Evolutionary conservation across 1,140 invertebrate species (phyloP), one percentile per base, ranked within the genome.

Genomic region (Lordiphosa stackelbergi): DNA sequence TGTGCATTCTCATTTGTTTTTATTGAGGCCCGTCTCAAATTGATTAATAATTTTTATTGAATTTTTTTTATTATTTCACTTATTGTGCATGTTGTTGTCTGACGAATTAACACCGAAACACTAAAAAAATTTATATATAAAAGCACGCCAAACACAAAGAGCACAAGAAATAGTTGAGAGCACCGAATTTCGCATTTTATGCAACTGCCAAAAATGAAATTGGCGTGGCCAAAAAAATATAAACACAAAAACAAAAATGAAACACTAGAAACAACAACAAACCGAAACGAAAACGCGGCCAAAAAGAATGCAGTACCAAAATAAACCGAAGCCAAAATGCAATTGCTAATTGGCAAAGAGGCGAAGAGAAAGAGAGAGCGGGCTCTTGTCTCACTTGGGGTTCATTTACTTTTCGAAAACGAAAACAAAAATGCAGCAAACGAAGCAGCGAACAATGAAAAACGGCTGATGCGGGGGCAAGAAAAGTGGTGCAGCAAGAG

Each of bases 301-400:
- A 79, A 78, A 81, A 70, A 66, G 74, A 73, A 79, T 66, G 74
- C 75, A 81, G 75, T 66, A 79, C 74, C 75, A 79, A 79, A 79
- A 78, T 77, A 77, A 75, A 77, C 68, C 63, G 58, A 77, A 74
- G 45, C 58, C 59, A 58, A 70, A 74, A 57, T 74, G 71, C 66
- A 75, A 34, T 63, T 59, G 58, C 49, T 70, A 70, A 73, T 73
- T 73, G 69, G 62, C 62, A 60, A 58, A 34, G 60, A 65, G 46
- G 42, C 37, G n/a, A 6, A 54, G 65, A 56, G 24, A 28, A 31
- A 36, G 10, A 19, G 34, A 48, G 22, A 28, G 46, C 12, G 24
- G n/a, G 19, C 28, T 36, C 7, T 22, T 43, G 58, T 47, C 42
- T 51, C 28, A 66, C 22, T 55, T 70, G 46, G 57, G 69, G 69